These are phyloP conservation scores for Amphibalanus amphitrite DNA, from an alignment of 1,140 invertebrate genomes.

Conservation along the genomic window DNA sequence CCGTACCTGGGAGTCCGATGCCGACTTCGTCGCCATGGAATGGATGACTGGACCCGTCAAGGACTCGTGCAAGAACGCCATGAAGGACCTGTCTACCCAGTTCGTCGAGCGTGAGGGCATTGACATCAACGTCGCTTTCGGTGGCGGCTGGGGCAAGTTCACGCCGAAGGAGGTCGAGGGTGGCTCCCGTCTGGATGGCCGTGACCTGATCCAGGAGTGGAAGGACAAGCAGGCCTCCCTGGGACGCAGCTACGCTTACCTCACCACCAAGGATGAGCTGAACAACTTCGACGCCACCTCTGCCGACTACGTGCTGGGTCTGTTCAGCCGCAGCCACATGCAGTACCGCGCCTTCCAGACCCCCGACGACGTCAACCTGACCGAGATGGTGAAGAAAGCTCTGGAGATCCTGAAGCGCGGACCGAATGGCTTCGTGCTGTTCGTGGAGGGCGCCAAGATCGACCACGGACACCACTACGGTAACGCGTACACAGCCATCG, in stretches of 20 bases:
- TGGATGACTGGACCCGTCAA: slow-evolving; percentile 6
- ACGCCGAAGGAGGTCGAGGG: slow-evolving; percentile 34
- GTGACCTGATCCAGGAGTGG: slow-evolving; percentile 27
- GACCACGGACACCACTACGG: slow-evolving; percentile 16
- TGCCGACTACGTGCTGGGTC: slow-evolving; percentile 50
- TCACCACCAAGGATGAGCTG: slow-evolving; percentile 45
- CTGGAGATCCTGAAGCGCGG: slow-evolving; percentile 18
- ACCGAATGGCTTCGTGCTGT: slow-evolving; percentile 21
- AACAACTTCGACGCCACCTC: slow-evolving; percentile 36
- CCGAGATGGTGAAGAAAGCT: slow-evolving; percentile 20
- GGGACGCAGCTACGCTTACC: slow-evolving; percentile 36
- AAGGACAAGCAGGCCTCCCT: slow-evolving; percentile 17
- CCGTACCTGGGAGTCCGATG: slow-evolving; percentile 3
- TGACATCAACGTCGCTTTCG: slow-evolving; percentile 38
- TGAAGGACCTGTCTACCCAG: slow-evolving; percentile 5
- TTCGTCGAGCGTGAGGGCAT: background rate
- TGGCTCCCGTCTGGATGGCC: slow-evolving; percentile 20
- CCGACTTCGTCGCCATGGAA: background rate
- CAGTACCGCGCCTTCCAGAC: slow-evolving; percentile 14
- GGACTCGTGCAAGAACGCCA: background rate
- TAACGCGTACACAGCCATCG: slow-evolving; percentile 13
- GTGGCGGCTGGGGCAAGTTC: slow-evolving; percentile 50
- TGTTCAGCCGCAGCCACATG: slow-evolving; percentile 19
- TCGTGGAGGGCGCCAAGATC: slow-evolving; percentile 21
- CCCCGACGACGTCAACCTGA: slow-evolving; percentile 16